phyloP scores from a whole-genome alignment of 2,888 invertebrate species.

The Scaptomyza flava region DNA sequence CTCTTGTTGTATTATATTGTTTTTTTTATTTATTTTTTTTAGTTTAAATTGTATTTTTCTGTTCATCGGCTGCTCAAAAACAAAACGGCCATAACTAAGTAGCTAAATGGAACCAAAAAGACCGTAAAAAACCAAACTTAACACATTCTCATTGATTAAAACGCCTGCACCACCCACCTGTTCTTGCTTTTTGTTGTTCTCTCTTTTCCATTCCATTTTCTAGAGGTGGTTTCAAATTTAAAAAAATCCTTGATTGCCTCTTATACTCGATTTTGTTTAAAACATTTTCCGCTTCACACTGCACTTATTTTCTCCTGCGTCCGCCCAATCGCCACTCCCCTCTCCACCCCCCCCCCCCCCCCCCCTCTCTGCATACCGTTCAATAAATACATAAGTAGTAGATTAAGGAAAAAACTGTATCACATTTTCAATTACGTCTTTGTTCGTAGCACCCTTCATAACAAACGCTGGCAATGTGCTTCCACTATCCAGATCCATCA shows the following conservation, averaged over 20 bases:
- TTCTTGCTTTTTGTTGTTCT: too few relatives aligned
- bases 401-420: slow-evolving; percentile 81
- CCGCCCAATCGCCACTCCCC: neutral
- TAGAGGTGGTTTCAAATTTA: slow-evolving; percentile 20
- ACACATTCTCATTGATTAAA: slow-evolving; percentile 25
- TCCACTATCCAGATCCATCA: slow-evolving; percentile 1
- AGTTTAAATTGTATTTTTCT: slow-evolving; percentile 13
- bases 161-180: slow-evolving; percentile 8
- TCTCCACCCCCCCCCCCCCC: neutral
- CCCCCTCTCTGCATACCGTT: slow-evolving; percentile 35
- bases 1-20: slow-evolving; percentile 18
- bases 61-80: slow-evolving; percentile 38
- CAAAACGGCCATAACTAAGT: slow-evolving; percentile 27
- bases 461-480: slow-evolving; percentile 61
- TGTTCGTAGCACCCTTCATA: slow-evolving; percentile 84
- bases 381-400: slow-evolving; percentile 67
- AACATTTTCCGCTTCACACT: slow-evolving; percentile 3
- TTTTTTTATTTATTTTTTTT: neutral
- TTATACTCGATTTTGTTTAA: slow-evolving; percentile 10
- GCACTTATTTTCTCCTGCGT: neutral
- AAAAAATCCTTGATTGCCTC: slow-evolving; percentile 24
- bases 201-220: neutral
- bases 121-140: slow-evolving; percentile 28
- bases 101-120: slow-evolving; percentile 38
- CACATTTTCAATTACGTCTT: slow-evolving; percentile 84